Base-by-base conservation (phyloP, 1,140 invertebrate species). In the Temnothorax curvispinosus region DNA sequence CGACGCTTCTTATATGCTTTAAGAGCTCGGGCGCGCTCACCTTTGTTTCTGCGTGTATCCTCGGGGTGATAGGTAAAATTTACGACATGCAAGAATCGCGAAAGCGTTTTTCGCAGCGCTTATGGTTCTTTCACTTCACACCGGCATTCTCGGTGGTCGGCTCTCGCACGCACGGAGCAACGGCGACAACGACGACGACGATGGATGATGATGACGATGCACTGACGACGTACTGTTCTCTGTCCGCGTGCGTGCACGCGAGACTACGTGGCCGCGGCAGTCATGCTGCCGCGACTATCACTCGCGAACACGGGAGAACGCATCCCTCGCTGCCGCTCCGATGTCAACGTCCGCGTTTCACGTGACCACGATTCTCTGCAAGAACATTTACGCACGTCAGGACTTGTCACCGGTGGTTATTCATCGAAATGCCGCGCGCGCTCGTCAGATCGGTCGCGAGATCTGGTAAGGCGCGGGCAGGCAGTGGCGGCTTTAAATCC, bases 301-400 rank as follows among this genome's bases (percentile, higher is more conserved):
- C 80, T 84, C 80, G 32, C 80, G 80, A 84, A 75, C 69, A 27
- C 69, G n/a, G 32, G 54, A 38, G 74, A 74, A 50, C 67, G 80
- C 80, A 84, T 84, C 69, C 80, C 80, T 84, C 69, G 41, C 50
- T 35, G 76, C 75, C 27, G 27, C 50, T 44, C 41, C 50, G 78
- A 81, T 15, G 50, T 81, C 65, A 81, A 82, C 2, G 54, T 74
- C 69, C 80, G 21, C 54, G 35, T 54, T 54, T 54, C 54, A 41
- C 80, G 54, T 41, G 41, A 74, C 18, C 67, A 13, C 64, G 41
- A 47, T 21, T 74, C 77, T 69, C 80, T 84, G 80, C 27, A 84
- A 84, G 67, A 84, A 71, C 64, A 81, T 21, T 21, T 47, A 38
- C 38, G 32, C 38, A n/a, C 18, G 38, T 82, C 69, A 71, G 38